phyloP scores from a whole-genome alignment of 2,797 vertebrate genomes.

The Sparidentex hasta region DNA sequence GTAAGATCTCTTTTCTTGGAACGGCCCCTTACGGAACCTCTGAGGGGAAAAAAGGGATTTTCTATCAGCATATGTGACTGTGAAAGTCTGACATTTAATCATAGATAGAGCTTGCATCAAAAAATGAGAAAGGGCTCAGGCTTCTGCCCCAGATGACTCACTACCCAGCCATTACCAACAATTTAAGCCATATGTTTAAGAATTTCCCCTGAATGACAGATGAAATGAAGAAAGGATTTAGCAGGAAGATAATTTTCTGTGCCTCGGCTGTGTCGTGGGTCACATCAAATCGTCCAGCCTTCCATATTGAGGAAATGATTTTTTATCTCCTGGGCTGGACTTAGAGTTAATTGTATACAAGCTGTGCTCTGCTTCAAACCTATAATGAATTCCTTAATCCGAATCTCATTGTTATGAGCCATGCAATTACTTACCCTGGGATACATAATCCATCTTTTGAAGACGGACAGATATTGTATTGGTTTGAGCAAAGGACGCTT shows the following conservation, averaged over 20 bases:
- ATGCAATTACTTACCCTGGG: constrained; percentile 84
- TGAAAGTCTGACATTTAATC: constrained; percentile 78
- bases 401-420: constrained; percentile 86
- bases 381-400: constrained; percentile 89
- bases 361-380: constrained; percentile 84
- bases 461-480: constrained; percentile 72
- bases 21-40: constrained; percentile 30
- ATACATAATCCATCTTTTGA: constrained; percentile 85
- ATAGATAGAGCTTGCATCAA: constrained; percentile 42
- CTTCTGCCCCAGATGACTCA: constrained; percentile 65
- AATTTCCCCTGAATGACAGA: constrained; percentile 70
- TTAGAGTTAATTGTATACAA: constrained; percentile 85
- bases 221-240: constrained; percentile 86
- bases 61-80: constrained; percentile 58
- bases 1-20: constrained; percentile 51
- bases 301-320: constrained; percentile 82
- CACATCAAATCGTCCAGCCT: constrained; percentile 68
- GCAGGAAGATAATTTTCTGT: constrained; percentile 81
- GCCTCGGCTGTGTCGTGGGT: constrained; percentile 46
- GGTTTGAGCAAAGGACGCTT: constrained; percentile 65
- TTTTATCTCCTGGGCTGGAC: constrained; percentile 65
- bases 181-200: constrained; percentile 83
- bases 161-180: constrained; percentile 59
- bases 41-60: constrained; percentile 42
- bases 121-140: constrained; percentile 52